Conservation (phyloP, 2,888 invertebrate genomes). For the Cryptops parisi region DNA sequence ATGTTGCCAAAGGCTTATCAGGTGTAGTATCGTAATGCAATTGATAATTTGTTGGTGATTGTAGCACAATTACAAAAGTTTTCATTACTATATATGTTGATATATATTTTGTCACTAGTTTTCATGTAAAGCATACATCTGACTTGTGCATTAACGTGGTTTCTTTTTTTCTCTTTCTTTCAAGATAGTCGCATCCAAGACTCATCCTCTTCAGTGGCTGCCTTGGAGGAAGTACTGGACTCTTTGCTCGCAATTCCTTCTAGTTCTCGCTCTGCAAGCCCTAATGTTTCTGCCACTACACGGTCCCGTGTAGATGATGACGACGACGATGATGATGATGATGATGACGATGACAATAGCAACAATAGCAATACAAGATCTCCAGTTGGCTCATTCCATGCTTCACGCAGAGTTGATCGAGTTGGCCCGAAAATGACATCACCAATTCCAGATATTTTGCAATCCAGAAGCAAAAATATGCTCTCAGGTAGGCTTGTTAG, state of each 20-base stretch:
- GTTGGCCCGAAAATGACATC: too few relatives aligned
- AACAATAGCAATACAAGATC: not conserved
- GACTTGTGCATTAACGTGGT: too few relatives aligned
- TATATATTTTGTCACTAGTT: too few relatives aligned
- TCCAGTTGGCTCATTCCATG: not conserved
- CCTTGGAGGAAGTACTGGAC: slow-evolving; percentile 85
- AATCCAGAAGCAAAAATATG: not conserved
- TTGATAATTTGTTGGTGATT: too few relatives aligned
- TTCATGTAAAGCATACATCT: too few relatives aligned
- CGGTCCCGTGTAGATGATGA: not conserved
- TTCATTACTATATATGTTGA: too few relatives aligned
- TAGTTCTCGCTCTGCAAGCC: slow-evolving; percentile 56
- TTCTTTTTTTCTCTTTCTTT: not conserved
- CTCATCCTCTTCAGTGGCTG: slow-evolving; percentile 41
- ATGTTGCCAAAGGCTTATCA: too few relatives aligned
- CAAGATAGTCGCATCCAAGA: slow-evolving; percentile 2
- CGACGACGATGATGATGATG: not conserved
- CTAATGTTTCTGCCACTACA: not conserved
- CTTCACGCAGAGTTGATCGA: not conserved
- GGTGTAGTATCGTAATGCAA: too few relatives aligned
- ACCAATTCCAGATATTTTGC: not conserved
- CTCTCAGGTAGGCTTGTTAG: slow-evolving; percentile 3
- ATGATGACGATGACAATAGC: not conserved
- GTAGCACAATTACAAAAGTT: too few relatives aligned
- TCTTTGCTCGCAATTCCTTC: slow-evolving; percentile 75